phyloP scores from a whole-genome alignment of 2,888 invertebrate species.

The Malachius bipustulatus region DNA sequence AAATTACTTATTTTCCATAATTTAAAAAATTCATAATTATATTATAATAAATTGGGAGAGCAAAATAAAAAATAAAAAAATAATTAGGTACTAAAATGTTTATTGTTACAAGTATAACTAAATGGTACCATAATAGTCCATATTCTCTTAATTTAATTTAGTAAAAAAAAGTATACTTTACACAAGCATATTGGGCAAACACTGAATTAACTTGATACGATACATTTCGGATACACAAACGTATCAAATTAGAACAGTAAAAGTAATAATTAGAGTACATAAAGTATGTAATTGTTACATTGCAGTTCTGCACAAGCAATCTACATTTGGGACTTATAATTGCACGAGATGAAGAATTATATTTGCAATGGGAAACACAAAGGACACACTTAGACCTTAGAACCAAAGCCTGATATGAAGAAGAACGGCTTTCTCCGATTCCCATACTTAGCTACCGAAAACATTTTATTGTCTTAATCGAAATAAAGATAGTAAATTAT shows the following conservation, averaged over 20 bases:
- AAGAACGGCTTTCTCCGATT: too few relatives aligned
- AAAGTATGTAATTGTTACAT: constrained; percentile 7
- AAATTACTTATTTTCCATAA: too few relatives aligned
- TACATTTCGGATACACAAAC: constrained; percentile 21
- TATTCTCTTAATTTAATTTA: constrained; percentile 36
- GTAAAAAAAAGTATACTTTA: constrained; percentile 34
- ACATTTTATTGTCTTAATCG: constrained; percentile 17
- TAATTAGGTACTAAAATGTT: constrained; percentile 32
- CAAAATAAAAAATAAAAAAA: constrained; percentile 12
- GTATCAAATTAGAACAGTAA: constrained; percentile 12
- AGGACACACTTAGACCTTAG: constrained; percentile 17
- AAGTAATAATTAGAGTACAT: constrained; percentile 14
- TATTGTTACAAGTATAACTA: constrained; percentile 36
- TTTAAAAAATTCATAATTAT: too few relatives aligned
- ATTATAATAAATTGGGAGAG: too few relatives aligned
- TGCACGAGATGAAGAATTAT: constrained; percentile 29
- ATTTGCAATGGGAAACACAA: constrained; percentile 22
- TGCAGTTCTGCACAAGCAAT: constrained; percentile 31
- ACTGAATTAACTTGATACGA: constrained; percentile 13
- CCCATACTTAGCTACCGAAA: constrained; percentile 1
- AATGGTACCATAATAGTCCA: constrained; percentile 38
- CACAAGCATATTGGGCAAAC: constrained; percentile 29
- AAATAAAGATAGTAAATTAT: constrained; percentile 11
- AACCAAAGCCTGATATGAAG: too few relatives aligned
- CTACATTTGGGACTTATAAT: constrained; percentile 27